A percentile compares a stretch with the other conserved stretches of the same genome.
phyloP scores from a whole-genome alignment of 2,797 vertebrate genomes.

The Basileuterus tristriatus region DNA sequence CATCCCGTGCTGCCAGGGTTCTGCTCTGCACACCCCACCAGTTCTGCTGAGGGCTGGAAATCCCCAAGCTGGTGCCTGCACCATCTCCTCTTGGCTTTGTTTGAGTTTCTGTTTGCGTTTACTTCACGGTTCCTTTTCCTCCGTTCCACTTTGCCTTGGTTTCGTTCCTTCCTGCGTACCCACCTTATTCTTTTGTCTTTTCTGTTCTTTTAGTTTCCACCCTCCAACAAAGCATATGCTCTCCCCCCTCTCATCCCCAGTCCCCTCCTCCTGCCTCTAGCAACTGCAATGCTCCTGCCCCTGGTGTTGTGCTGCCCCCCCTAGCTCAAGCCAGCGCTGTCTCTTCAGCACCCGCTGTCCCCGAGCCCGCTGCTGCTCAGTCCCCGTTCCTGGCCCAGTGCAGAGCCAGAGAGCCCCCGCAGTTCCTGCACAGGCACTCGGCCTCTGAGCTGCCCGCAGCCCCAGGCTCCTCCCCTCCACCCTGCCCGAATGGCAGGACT shows the following conservation, averaged over 20 bases:
- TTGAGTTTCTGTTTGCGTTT: constrained; percentile 54
- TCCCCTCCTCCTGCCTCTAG: constrained; percentile 81
- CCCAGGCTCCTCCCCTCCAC: constrained; percentile 81
- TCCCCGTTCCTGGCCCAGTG: constrained; percentile 67
- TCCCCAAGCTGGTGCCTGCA: not conserved
- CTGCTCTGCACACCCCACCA: not conserved
- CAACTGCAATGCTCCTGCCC: constrained; percentile 72
- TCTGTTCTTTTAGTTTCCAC: constrained; percentile 86
- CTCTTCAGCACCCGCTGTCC: constrained; percentile 54
- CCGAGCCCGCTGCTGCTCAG: not conserved
- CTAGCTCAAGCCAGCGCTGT: constrained; percentile 79
- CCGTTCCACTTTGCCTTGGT: constrained; percentile 37
- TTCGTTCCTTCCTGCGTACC: constrained; percentile 33
- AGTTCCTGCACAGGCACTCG: constrained; percentile 50
- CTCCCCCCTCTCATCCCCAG: constrained; percentile 79
- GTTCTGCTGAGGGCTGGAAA: not conserved
- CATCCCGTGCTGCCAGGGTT: not conserved
- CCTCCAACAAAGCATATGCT: constrained; percentile 86
- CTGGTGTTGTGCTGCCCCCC: constrained; percentile 74
- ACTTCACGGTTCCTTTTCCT: constrained; percentile 20
- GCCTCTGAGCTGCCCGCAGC: constrained; percentile 82
- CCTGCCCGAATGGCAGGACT: constrained; percentile 77
- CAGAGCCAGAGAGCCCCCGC: not conserved
- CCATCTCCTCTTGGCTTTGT: constrained; percentile 22
- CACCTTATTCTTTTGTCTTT: constrained; percentile 64